These are phyloP conservation scores for Urocitellus parryii DNA, from an alignment of 2,113 vertebrate species.

Conservation along the genomic window DNA sequence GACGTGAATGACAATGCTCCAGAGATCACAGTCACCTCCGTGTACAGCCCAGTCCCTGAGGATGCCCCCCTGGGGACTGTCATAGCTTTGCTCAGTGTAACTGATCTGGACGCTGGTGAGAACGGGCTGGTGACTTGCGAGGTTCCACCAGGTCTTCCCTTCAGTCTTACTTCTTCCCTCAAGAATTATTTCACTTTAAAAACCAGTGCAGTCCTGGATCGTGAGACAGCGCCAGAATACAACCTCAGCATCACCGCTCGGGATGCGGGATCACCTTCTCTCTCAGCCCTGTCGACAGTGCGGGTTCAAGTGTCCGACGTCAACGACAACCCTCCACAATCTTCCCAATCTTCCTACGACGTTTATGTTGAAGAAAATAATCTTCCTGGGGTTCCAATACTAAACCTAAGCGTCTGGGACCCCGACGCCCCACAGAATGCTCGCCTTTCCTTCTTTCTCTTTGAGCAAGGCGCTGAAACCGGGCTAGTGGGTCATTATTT, in stretches of 20 bases:
- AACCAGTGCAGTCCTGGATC: conserved; percentile 86
- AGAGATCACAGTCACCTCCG: conserved; percentile 87
- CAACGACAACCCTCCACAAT: conserved; percentile 89
- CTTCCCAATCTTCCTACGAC: conserved; percentile 89
- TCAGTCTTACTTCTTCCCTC: conserved; percentile 88
- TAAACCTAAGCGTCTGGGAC: conserved; percentile 90
- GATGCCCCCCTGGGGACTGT: conserved; percentile 87
- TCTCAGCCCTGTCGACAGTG: conserved; percentile 84
- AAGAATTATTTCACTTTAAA: conserved; percentile 90
- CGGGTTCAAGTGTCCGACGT: conserved; percentile 88
- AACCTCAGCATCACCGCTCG: conserved; percentile 88
- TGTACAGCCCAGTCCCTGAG: conserved; percentile 88
- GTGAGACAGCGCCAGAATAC: conserved; percentile 86
- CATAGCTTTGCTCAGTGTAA: conserved; percentile 88
- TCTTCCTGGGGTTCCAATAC: conserved; percentile 88
- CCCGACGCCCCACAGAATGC: conserved; percentile 87
- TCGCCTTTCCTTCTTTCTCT: conserved; percentile 88
- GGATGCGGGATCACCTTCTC: conserved; percentile 85
- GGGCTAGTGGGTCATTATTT: conserved; percentile 85
- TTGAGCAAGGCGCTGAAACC: conserved; percentile 81
- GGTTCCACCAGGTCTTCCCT: conserved; percentile 85
- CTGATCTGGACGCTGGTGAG: conserved; percentile 87
- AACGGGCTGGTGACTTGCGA: conserved; percentile 88
- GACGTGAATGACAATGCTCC: conserved; percentile 90
- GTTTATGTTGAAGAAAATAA: conserved; percentile 93